A percentile compares a stretch with the other conserved stretches of the same genome.
These are phyloP conservation scores for Eidolon helvum DNA, from an alignment of 2,113 vertebrate genomes.

Conservation along the genomic window DNA sequence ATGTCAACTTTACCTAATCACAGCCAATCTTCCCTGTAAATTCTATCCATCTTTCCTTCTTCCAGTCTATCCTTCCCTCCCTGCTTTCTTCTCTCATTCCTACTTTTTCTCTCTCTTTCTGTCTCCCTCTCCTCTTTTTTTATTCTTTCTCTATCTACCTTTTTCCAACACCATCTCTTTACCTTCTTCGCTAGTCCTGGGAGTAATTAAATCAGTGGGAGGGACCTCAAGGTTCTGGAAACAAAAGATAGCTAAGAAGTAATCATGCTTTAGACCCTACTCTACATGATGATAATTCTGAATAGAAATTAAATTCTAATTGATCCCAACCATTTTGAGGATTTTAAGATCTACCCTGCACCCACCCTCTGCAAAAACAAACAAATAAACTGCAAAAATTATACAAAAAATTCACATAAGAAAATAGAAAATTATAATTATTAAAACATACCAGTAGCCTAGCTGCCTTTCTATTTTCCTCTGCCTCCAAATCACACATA, in stretches of 20 bases:
- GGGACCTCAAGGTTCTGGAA: background rate
- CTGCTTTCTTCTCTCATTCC: background rate
- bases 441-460: rapidly evolving
- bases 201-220: background rate
- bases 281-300: background rate
- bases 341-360: background rate
- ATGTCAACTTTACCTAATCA: background rate
- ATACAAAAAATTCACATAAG: background rate
- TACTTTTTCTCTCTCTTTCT: background rate
- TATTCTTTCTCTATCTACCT: background rate
- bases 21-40: background rate
- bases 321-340: background rate
- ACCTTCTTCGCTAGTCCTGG: background rate
- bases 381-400: background rate
- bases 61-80: background rate
- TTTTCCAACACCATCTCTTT: background rate
- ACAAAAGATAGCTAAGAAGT: background rate
- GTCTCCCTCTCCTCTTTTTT: background rate
- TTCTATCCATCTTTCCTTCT: background rate
- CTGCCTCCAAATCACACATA: background rate
- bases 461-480: background rate
- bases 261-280: background rate
- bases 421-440: background rate
- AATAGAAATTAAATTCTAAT: background rate
- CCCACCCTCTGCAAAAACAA: too few relatives aligned